These are phyloP conservation scores for Bellardia pandia DNA, from an alignment of 2,888 invertebrate genomes.

Conservation along the genomic window DNA sequence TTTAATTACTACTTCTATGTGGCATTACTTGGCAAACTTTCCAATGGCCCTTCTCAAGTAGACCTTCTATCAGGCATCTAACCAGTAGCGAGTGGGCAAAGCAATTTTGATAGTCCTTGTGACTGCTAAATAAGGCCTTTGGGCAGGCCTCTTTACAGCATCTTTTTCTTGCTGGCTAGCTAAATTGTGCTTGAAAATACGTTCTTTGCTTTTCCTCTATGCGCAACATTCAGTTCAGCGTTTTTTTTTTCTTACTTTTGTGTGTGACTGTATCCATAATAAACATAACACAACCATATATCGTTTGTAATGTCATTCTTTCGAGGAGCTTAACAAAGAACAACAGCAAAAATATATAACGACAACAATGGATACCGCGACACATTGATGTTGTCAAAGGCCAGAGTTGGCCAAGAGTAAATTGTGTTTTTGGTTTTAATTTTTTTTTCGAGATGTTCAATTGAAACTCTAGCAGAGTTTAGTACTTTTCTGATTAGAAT, in stretches of 20 bases:
- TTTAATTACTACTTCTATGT: no score
- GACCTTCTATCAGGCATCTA: no score
- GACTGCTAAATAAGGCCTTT: no score
- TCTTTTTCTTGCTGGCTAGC: neutral
- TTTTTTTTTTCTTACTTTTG: slow-evolving; percentile 29
- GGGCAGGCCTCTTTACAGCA: no score
- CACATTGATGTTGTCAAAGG: slow-evolving; percentile 29
- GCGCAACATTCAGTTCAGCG: neutral
- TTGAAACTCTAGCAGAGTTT: no score
- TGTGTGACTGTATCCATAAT: slow-evolving; percentile 40
- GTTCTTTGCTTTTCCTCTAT: neutral
- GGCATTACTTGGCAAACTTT: no score
- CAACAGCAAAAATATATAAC: slow-evolving; percentile 37
- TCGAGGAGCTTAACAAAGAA: slow-evolving; percentile 12
- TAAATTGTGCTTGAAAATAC: neutral
- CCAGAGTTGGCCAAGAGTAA: slow-evolving; percentile 23
- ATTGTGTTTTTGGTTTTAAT: neutral
- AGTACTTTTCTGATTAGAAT: no score
- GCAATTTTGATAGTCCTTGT: no score
- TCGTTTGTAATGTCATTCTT: slow-evolving; percentile 54
- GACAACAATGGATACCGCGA: slow-evolving; percentile 36
- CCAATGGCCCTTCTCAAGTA: no score
- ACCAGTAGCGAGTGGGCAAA: no score
- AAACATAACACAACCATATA: slow-evolving; percentile 48
- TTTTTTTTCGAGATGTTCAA: no score